These are phyloP conservation scores for Reinhardtius hippoglossoides DNA, from an alignment of 2,113 vertebrate species.

Conservation along the genomic window DNA sequence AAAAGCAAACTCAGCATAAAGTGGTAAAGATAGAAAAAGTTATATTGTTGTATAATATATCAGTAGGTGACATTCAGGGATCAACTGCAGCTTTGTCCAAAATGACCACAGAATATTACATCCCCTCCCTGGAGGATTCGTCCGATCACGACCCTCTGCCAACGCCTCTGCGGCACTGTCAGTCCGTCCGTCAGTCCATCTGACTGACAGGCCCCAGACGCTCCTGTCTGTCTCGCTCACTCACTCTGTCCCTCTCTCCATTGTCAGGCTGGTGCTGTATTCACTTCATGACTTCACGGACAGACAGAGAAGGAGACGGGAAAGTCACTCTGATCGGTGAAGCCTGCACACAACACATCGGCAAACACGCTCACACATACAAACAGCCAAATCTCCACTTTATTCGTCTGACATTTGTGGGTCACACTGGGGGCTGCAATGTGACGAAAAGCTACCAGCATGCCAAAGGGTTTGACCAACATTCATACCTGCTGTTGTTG, in stretches of 20 bases:
- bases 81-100: conserved; percentile 44
- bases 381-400: neutral
- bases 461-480: conserved; percentile 2
- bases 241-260: neutral
- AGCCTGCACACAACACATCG: conserved; percentile 27
- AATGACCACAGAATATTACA: conserved; percentile 61
- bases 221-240: conserved; percentile 27
- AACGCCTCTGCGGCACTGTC: conserved; percentile 27
- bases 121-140: conserved; percentile 19
- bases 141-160: conserved; percentile 27
- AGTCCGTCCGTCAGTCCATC: conserved; percentile 35
- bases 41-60: conserved; percentile 29
- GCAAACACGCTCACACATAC: conserved; percentile 1
- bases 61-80: conserved; percentile 45
- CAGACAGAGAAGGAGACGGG: conserved; percentile 59
- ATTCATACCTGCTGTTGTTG: conserved; percentile 3
- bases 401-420: conserved; percentile 28
- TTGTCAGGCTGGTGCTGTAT: conserved; percentile 47
- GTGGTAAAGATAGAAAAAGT: conserved; percentile 9
- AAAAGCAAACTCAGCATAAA: neutral
- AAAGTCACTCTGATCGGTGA: conserved; percentile 60
- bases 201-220: conserved; percentile 58
- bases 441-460: neutral
- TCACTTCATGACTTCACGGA: conserved; percentile 43
- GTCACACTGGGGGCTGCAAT: conserved; percentile 10